These are phyloP conservation scores for Oenanthe melanoleuca DNA, from an alignment of 2,113 vertebrate species.

Conservation along the genomic window DNA sequence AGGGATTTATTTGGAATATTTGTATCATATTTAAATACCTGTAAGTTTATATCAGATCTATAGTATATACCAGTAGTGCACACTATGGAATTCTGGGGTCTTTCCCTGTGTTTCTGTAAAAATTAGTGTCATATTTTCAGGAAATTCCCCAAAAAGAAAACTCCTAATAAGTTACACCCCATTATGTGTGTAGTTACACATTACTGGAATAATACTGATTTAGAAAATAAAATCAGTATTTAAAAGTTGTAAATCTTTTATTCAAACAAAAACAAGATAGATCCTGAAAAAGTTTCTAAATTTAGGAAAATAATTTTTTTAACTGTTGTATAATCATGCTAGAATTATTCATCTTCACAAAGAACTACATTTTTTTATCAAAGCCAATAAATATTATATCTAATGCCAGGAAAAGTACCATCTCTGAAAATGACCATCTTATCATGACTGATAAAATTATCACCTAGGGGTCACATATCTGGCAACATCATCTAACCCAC, in stretches of 20 bases:
- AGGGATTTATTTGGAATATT: not conserved
- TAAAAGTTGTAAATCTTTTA: not conserved
- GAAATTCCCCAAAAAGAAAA: not conserved
- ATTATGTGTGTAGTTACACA: not conserved
- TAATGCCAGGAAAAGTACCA: not conserved
- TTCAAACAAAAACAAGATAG: not conserved
- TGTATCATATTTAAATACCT: not conserved
- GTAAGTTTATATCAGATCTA: not conserved
- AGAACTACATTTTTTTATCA: not conserved
- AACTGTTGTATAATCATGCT: not conserved
- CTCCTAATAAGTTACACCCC: not conserved
- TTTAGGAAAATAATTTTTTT: not conserved
- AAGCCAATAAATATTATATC: not conserved
- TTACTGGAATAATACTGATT: not conserved
- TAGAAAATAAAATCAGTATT: not conserved
- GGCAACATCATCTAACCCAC: not conserved
- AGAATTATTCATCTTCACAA: not conserved
- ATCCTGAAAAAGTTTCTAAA: not conserved
- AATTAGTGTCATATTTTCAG: not conserved
- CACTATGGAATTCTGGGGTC: accelerated
- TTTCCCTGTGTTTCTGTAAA: not conserved
- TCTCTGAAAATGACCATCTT: not conserved
- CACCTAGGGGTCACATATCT: not conserved
- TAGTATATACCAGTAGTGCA: not conserved
- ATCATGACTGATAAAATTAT: not conserved